Base-by-base conservation (phyloP, 1,140 invertebrate species). In the Zaprionus lachaisei region DNA sequence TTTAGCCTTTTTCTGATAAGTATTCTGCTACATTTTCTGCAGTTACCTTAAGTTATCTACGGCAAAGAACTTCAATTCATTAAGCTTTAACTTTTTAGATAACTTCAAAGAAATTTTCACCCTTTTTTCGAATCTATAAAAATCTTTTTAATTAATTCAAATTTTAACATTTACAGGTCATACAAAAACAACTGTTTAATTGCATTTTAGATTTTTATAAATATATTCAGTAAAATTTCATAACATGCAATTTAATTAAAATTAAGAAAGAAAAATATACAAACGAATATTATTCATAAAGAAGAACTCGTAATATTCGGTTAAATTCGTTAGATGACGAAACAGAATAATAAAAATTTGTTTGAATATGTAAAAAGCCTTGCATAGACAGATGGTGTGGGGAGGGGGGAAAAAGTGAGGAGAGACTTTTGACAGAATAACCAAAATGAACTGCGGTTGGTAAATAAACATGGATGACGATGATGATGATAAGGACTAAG, bases 381-480 rank as follows among this genome's bases (percentile, higher is more conserved):
- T n/a, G 61, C 44, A 54, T 38, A 64, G 47, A 51, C 24, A 55
- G 24, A 20, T 14, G 12, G 12, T 44, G 22, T 12, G 6, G 6
- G 34, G n/a, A 41, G 24, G 15, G 31, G 11, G 28, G 26, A 41
- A 1, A 15, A 5, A 20, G 28, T 17, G 12, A 14, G 24, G 5
- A 44, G 44, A 49, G 15, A 64, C n/a, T 64, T 49, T 65, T 49
- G 47, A 22, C 31, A 64, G 51, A 65, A 37, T 17, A 65, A 47
- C 28, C 62, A 54, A 64, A 64, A 20, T 4, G 41, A 14, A 28
- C 47, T 51, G 47, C 47, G 61, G 44, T 31, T 51, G 12, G 47
- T 26, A 44, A 44, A 17, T 44, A 44, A 44, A 44, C n/a, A 44
- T 44, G 41, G 38, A 44, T 61, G 26, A 47, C 1, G 38, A 49